Conservation (phyloP, 2,797 vertebrate species). For the Petrocephalus sullivani region DNA sequence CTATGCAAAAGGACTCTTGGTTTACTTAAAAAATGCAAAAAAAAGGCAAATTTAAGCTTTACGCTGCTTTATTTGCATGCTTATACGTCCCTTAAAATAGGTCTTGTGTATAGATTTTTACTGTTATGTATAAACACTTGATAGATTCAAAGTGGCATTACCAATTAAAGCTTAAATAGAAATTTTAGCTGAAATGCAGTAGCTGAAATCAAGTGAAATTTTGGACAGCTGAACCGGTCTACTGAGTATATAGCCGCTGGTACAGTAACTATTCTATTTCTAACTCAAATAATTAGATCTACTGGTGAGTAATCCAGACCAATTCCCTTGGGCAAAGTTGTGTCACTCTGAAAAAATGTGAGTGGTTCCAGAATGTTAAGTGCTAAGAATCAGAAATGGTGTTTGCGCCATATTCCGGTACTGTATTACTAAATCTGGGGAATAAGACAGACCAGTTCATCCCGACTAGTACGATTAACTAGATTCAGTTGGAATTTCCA, state of each 20-base stretch:
- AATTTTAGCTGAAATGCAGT: neutral
- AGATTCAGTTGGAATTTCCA: neutral
- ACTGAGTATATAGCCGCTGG: neutral
- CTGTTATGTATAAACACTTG: neutral
- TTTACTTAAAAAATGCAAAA: neutral
- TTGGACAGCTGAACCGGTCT: neutral
- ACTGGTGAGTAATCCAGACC: neutral
- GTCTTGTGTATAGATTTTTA: neutral
- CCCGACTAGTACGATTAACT: neutral
- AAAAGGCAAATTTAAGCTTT: neutral
- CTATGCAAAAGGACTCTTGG: neutral
- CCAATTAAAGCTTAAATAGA: neutral
- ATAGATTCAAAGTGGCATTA: neutral
- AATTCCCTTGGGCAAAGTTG: slow-evolving; percentile 1
- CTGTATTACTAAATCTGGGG: neutral
- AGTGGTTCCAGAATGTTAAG: neutral
- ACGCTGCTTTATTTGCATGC: neutral
- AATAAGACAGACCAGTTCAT: slow-evolving; percentile 7
- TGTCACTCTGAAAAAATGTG: neutral
- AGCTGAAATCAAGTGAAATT: neutral
- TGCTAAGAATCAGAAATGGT: slow-evolving; percentile 9
- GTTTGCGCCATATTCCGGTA: neutral
- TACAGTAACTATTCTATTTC: neutral
- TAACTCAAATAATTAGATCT: slow-evolving; percentile 2
- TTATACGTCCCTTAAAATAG: neutral